Percentiles rank a stretch among this genome's conserved stretches.
Conservation (phyloP, 2,113 vertebrate genomes). For the Myotis brandtii region DNA sequence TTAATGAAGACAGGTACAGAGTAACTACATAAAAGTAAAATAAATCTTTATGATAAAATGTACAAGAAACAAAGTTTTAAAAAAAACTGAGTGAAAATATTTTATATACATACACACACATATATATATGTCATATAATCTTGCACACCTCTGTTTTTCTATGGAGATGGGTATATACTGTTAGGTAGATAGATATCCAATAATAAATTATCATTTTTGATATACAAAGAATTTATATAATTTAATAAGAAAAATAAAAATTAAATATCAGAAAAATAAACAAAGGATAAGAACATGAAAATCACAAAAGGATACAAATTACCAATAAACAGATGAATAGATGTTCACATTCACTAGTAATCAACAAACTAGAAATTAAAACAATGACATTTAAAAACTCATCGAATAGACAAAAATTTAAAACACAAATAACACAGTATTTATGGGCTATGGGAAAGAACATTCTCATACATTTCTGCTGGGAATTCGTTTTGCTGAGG, state of each 20-base stretch:
- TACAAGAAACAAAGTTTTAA: background rate
- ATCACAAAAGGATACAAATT: slow-evolving; percentile 9
- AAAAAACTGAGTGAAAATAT: background rate
- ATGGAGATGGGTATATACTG: too few species aligned
- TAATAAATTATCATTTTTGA: slow-evolving; percentile 37
- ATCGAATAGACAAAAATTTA: slow-evolving; percentile 10
- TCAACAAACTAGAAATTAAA: slow-evolving; percentile 45
- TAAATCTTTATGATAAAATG: background rate
- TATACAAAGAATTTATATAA: slow-evolving; percentile 44
- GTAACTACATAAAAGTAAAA: background rate
- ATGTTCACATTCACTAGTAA: slow-evolving; percentile 7
- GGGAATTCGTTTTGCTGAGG: slow-evolving; percentile 38
- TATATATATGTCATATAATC: background rate
- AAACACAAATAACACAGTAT: slow-evolving; percentile 29
- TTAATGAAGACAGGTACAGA: background rate
- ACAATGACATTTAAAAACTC: slow-evolving; percentile 35
- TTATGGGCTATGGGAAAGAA: background rate
- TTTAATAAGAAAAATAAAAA: slow-evolving; percentile 15
- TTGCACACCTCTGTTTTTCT: slow-evolving; percentile 34
- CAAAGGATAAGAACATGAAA: slow-evolving; percentile 9
- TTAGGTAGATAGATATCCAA: background rate
- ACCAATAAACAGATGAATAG: background rate
- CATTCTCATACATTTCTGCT: background rate
- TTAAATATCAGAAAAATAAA: slow-evolving; percentile 26
- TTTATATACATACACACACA: background rate